Conservation (phyloP, 2,797 vertebrate genomes). For the Darevskia nairensis region DNA sequence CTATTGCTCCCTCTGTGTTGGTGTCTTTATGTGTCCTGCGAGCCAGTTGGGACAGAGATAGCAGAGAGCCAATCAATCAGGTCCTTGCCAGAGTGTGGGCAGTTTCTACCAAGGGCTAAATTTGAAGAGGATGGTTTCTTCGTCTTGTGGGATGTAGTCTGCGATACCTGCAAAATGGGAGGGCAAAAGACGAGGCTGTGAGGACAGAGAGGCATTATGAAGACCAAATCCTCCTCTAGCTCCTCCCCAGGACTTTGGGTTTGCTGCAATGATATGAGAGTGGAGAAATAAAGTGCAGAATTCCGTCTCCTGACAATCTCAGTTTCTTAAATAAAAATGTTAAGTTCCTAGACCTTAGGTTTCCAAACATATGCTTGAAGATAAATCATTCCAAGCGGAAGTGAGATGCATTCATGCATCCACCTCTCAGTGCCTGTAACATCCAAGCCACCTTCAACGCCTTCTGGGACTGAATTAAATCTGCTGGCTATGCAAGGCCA, state of each 20-base stretch:
- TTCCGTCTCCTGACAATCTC: not conserved
- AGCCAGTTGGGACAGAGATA: too few relatives aligned
- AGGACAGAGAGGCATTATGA: rapidly evolving
- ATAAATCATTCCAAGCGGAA: not conserved
- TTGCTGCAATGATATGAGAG: too few relatives aligned
- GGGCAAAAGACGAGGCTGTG: rapidly evolving
- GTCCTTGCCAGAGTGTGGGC: too few relatives aligned
- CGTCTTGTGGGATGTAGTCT: slow-evolving; percentile 82
- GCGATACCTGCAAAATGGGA: slow-evolving; percentile 80
- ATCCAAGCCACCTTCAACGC: not conserved
- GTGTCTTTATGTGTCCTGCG: too few relatives aligned
- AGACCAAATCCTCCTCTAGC: too few relatives aligned
- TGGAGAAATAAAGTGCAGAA: not conserved
- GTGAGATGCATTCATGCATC: not conserved
- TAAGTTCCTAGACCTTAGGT: not conserved
- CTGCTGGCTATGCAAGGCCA: not conserved
- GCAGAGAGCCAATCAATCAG: too few relatives aligned
- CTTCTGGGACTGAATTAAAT: not conserved
- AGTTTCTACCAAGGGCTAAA: slow-evolving; percentile 78
- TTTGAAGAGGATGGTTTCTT: slow-evolving; percentile 84
- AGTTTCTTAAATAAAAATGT: not conserved
- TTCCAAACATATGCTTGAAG: not conserved
- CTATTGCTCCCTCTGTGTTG: too few relatives aligned
- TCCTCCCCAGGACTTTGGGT: too few relatives aligned
- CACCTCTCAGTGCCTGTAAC: not conserved